Evolutionary conservation across 35 echinoderm and acorn worm species (phyloP).

Genomic region (Hemicentrotus pulcherrimus): DNA sequence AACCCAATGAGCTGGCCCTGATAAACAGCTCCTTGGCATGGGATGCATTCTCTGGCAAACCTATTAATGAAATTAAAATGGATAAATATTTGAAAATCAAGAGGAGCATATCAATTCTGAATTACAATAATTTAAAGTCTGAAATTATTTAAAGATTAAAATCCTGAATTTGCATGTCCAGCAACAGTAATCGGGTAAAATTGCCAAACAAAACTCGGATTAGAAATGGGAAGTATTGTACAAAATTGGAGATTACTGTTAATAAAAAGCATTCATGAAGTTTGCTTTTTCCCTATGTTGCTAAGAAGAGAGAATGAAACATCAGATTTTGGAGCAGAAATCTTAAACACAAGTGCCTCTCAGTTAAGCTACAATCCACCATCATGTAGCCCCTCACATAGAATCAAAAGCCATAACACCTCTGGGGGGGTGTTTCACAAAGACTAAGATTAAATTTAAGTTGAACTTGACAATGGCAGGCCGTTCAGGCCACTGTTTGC

Average conservation of each 20-base stretch:
- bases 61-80: neutral
- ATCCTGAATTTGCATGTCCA: neutral
- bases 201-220: no score
- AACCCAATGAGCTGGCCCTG: constrained; percentile 20
- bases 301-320: no score
- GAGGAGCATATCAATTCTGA: neutral
- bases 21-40: constrained; percentile 28
- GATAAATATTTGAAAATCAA: neutral
- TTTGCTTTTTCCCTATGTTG: no score
- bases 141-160: neutral
- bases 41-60: constrained; percentile 16
- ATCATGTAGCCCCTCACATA: neutral
- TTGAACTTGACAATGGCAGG: no score
- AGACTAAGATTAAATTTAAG: no score
- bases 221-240: no score
- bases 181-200: neutral
- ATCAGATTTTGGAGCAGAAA: neutral
- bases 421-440: no score
- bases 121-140: neutral
- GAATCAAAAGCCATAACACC: neutral
- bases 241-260: no score
- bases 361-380: neutral
- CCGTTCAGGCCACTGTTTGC: no score
- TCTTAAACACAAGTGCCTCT: neutral
- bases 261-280: no score